Base-by-base conservation (phyloP, 2,113 vertebrate species). In the Pontoporia blainvillei region DNA sequence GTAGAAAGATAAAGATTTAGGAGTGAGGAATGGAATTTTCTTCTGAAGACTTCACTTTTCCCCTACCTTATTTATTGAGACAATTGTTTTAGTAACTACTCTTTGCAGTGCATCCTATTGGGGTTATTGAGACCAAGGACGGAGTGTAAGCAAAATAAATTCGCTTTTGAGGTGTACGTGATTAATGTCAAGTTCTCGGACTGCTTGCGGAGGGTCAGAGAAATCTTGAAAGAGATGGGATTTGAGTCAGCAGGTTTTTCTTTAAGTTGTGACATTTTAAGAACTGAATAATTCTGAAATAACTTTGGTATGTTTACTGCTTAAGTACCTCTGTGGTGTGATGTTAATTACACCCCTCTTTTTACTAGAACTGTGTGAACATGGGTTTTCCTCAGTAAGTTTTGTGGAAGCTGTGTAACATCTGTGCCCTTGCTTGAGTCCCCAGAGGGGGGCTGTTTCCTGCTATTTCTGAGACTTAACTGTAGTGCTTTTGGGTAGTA, bases 201-300 rank as follows among this genome's bases (percentile, higher is more conserved):
- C 62, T 54, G 46, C 52, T 76, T 89, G 82, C 59, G 75, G 41
- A 96, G 61, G 66, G 76, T 91, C 64, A 52, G 59, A 89, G 41
- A 79, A 85, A 41, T 88, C 18, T 34, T 91, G n/a, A 75, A 83
- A 39, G 82, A 87, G 59, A 46, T 23, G 39, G 52, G 31, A 90
- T 88, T 96, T 95, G 92, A 95, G 44, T 27, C 46, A 72, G 57
- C 29, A 75, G 64, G 92, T 73, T 96, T 94, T 97, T 87, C 41
- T 86, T 95, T 83, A 83, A 90, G 46, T 78, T 97, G 82, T 78
- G 34, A 49, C 72, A 39, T 73, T 96, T 62, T 73, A 94, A 84
- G 31, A 94, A 86, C 67, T 91, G 39, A 90, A 39, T 88, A 57
- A 52, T 91, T 78, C 72, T 83, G 66, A 84, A 93, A 82, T 90